Base-by-base conservation (phyloP, 2,888 invertebrate species). In the Orthonevra nobilis region DNA sequence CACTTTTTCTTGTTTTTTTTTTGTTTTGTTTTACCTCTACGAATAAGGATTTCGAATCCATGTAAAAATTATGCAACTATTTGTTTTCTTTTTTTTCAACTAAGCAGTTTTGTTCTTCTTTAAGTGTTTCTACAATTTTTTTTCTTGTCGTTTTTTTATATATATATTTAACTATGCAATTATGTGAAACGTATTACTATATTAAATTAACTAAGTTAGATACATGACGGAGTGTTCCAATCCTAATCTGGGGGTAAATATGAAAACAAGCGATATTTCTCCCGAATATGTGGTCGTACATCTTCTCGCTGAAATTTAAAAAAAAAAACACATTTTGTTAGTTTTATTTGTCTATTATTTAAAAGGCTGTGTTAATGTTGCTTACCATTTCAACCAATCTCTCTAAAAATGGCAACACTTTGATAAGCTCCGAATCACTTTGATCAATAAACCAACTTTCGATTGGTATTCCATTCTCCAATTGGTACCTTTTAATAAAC, bases 381-480 rank as follows among this genome's bases (percentile, higher is more conserved):
- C 56, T 90, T 89, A 95, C 96, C 91, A 94, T 92, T 86, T 92
- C 91, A 40, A 95, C 94, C 81, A 97, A 91, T 85, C 94, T 92
- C 88, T 97, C 96, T 83, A 98, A 90, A 90, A 98, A 97, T 26
- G 97, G 97, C 89, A 98, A 90, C 83, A 98, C 90, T 86, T 97
- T 97, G 84, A 97, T 92, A 58, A 98, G 91, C 86, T 98, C 98
- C 30, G 93, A 93, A 90, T 98, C 98, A 54, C 92, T 92, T 85
- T 94, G 92, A 90, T 97, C 97, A 82, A 95, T 93, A 89, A 97
- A 98, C 98, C 98, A 98, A 88, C 97, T 97, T 90, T 97, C 97
- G 83, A 98, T 98, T 0, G 98, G 98, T 83, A 98, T 97, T 19
- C 98, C 98, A 89, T 98, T 98, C 89, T 97, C 96, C 70, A 97